A percentile compares a stretch with the other conserved stretches of the same genome.
These are phyloP conservation scores for Bombus sylvicola DNA, from an alignment of 1,140 invertebrate genomes.

Conservation along the genomic window DNA sequence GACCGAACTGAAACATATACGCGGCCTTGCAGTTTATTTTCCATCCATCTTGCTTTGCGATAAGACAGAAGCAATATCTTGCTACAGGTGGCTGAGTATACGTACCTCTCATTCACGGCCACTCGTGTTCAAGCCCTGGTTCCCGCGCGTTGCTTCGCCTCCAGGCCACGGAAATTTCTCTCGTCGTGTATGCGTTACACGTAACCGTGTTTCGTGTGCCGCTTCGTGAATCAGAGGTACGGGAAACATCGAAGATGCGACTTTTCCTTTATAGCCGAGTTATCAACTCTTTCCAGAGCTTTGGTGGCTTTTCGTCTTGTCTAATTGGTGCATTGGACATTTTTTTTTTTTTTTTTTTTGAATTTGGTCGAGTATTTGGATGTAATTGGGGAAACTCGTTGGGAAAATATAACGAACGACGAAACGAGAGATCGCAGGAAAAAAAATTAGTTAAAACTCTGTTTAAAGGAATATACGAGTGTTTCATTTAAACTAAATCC, in stretches of 20 bases:
- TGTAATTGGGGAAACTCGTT: not conserved
- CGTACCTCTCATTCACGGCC: conserved; percentile 33
- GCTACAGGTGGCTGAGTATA: conserved; percentile 55
- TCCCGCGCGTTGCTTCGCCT: not conserved
- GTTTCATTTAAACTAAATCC: not conserved
- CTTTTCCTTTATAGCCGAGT: not conserved
- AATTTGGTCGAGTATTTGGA: not conserved
- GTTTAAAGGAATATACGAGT: not conserved
- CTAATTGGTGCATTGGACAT: not conserved
- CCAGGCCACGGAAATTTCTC: not conserved
- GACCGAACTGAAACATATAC: conserved; percentile 15
- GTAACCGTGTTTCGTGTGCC: conserved; percentile 1
- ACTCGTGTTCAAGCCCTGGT: conserved; percentile 4
- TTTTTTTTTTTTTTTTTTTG: not conserved
- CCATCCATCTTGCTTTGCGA: conserved; percentile 54
- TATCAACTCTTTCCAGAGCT: not conserved
- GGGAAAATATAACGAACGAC: not conserved
- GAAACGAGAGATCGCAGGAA: too few relatives aligned
- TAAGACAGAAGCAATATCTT: conserved; percentile 54
- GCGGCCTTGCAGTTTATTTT: conserved; percentile 41
- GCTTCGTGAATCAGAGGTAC: not conserved
- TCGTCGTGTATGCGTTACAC: conserved; percentile 37
- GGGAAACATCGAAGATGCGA: not conserved
- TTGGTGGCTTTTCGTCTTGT: too few relatives aligned
- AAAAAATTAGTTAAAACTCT: not conserved